A percentile compares a stretch with the other conserved stretches of the same genome.
These are phyloP conservation scores for Camponotus vicinus DNA, from an alignment of 1,140 invertebrate genomes.

Conservation along the genomic window DNA sequence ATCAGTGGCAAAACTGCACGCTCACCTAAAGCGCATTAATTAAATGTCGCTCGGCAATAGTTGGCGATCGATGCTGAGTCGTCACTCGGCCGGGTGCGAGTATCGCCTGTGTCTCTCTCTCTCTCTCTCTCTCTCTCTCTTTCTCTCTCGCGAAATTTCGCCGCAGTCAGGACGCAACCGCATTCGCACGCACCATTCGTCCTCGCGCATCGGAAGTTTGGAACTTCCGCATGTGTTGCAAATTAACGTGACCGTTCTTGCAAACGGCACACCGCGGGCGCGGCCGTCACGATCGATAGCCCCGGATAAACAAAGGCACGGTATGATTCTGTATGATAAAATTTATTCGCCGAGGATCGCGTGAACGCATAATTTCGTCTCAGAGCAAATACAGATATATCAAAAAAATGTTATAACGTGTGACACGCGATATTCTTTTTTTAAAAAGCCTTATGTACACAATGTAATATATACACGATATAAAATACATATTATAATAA, in stretches of 20 bases:
- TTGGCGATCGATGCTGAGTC: constrained; percentile 65
- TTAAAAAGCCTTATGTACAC: background rate
- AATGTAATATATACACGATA: background rate
- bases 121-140: constrained; percentile 13
- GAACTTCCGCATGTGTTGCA: constrained; percentile 73
- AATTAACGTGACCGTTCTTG: constrained; percentile 70
- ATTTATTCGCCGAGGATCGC: constrained; percentile 26
- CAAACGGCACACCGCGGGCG: constrained; percentile 55
- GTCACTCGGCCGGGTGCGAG: constrained; percentile 53
- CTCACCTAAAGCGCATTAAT: constrained; percentile 70
- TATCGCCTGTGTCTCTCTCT: background rate
- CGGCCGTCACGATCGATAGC: constrained; percentile 66
- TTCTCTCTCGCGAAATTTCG: constrained; percentile 60
- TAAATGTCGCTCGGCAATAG: constrained; percentile 59
- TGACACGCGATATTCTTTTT: background rate
- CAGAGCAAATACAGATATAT: background rate
- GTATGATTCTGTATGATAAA: constrained; percentile 31
- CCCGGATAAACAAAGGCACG: constrained; percentile 54
- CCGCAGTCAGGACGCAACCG: constrained; percentile 55
- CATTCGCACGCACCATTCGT: constrained; percentile 67
- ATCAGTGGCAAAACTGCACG: constrained; percentile 64
- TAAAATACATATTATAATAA: background rate
- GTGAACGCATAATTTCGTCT: background rate
- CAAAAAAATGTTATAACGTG: constrained; percentile 2
- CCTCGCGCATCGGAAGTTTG: constrained; percentile 65